Percentiles rank a stretch among this genome's conserved stretches.
phyloP scores from a whole-genome alignment of 1,140 invertebrate genomes.

The Pogonomyrmex californicus region DNA sequence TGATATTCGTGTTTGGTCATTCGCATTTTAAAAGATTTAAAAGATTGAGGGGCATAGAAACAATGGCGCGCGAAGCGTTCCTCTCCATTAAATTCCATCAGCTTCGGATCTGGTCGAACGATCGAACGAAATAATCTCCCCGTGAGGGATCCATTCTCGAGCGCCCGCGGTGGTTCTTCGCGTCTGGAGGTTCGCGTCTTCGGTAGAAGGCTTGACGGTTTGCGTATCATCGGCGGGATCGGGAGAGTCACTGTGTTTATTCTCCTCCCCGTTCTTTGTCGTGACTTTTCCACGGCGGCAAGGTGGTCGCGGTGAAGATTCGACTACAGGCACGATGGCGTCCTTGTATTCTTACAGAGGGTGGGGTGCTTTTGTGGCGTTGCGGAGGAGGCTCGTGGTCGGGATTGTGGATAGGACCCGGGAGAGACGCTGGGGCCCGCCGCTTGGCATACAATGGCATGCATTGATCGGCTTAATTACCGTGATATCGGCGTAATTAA shows the following conservation, averaged over 20 bases:
- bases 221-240: slow-evolving; percentile 48
- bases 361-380: slow-evolving; percentile 78
- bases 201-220: slow-evolving; percentile 34
- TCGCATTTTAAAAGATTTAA: slow-evolving; percentile 36
- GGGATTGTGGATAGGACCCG: slow-evolving; percentile 78
- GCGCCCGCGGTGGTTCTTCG: slow-evolving; percentile 44
- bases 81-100: slow-evolving; percentile 55
- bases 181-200: background rate
- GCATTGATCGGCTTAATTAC: slow-evolving; percentile 85
- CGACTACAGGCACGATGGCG: slow-evolving; percentile 29
- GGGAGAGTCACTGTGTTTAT: slow-evolving; percentile 65
- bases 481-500: slow-evolving; percentile 86
- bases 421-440: slow-evolving; percentile 70
- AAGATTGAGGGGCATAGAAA: slow-evolving; percentile 47
- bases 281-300: slow-evolving; percentile 58
- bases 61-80: slow-evolving; percentile 52
- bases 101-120: slow-evolving; percentile 37
- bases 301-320: slow-evolving; percentile 26
- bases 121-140: slow-evolving; percentile 53
- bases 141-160: slow-evolving; percentile 21
- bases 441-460: slow-evolving; percentile 79
- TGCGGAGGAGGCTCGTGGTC: slow-evolving; percentile 74
- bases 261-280: slow-evolving; percentile 58
- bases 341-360: slow-evolving; percentile 56
- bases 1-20: slow-evolving; percentile 36